These are phyloP conservation scores for Numida meleagris DNA, from an alignment of 2,113 vertebrate genomes.

Conservation along the genomic window DNA sequence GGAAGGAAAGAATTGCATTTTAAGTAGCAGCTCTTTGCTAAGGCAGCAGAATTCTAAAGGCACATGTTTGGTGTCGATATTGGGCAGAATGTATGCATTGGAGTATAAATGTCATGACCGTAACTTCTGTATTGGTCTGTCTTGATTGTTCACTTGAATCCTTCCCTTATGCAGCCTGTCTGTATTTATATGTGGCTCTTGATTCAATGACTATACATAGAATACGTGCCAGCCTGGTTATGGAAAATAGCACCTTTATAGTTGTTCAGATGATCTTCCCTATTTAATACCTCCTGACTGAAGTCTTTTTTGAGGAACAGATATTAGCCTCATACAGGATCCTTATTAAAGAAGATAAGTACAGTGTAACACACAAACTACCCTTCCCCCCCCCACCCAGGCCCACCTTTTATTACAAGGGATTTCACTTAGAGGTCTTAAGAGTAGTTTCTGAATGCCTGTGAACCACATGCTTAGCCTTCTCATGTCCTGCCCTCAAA, in stretches of 20 bases:
- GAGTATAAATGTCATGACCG: neutral
- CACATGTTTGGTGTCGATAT: neutral
- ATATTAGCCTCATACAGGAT: neutral
- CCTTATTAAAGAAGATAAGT: neutral
- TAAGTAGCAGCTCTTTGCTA: neutral
- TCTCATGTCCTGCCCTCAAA: neutral
- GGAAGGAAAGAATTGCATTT: neutral
- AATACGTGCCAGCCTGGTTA: neutral
- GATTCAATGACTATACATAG: neutral
- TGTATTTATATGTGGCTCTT: neutral
- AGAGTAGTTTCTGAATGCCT: neutral
- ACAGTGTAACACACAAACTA: neutral
- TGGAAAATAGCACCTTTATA: neutral
- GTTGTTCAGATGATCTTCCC: neutral
- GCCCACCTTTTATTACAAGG: neutral
- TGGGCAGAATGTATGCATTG: neutral
- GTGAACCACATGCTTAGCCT: neutral
- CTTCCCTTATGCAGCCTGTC: neutral
- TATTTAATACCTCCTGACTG: neutral
- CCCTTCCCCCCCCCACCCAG: rapidly evolving
- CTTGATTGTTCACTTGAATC: neutral
- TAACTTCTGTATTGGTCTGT: neutral
- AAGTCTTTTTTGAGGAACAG: neutral
- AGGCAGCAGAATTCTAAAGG: neutral
- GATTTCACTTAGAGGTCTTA: neutral